Conservation (phyloP, 2,888 invertebrate genomes). For the Cataglyphis rosenhaueri region DNA sequence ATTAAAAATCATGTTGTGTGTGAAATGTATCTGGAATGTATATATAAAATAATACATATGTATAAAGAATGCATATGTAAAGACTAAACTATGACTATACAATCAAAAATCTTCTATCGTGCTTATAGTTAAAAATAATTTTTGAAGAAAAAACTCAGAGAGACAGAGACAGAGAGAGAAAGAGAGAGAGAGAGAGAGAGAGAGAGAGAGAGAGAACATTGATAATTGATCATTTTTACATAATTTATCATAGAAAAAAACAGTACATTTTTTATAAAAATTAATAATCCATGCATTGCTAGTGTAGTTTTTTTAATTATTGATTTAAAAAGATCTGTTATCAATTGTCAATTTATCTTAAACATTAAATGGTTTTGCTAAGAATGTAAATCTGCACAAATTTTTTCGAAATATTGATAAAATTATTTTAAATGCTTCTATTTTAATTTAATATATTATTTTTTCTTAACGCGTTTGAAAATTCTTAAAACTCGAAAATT, state of each 20-base stretch:
- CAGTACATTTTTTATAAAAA: neutral
- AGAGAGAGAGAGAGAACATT: neutral
- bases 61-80: neutral
- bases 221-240: neutral
- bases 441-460: neutral
- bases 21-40: neutral
- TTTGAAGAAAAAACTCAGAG: neutral
- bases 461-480: neutral
- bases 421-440: neutral
- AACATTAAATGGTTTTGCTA: neutral
- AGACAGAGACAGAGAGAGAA: too few species aligned
- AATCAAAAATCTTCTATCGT: neutral
- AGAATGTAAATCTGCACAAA: neutral
- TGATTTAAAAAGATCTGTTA: neutral
- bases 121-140: neutral
- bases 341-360: neutral
- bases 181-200: too few species aligned
- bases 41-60: neutral
- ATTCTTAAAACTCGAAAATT: neutral
- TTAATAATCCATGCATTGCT: neutral
- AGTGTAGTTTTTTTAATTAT: constrained; percentile 5
- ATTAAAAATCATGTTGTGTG: neutral
- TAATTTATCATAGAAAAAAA: neutral
- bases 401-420: neutral
- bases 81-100: neutral